These are phyloP conservation scores for Ramphastos sulfuratus DNA, from an alignment of 2,113 vertebrate species.

Conservation along the genomic window DNA sequence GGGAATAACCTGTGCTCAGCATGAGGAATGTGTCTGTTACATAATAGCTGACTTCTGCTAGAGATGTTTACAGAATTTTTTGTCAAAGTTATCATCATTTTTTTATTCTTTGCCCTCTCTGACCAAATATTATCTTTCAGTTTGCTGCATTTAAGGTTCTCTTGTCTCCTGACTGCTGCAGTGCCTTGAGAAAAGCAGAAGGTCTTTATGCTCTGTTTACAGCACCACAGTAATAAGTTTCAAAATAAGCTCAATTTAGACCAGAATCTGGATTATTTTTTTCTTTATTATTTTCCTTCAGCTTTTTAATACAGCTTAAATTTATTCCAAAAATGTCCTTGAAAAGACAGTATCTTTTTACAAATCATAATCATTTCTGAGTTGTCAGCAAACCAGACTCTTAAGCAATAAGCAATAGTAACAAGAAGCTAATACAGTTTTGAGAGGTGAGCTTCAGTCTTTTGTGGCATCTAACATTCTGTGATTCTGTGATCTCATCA, in stretches of 20 bases:
- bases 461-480: background rate
- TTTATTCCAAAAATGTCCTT: background rate
- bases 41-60: background rate
- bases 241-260: background rate
- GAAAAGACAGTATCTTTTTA: constrained; percentile 3
- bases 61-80: background rate
- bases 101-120: background rate
- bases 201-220: background rate
- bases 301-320: background rate
- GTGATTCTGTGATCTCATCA: background rate
- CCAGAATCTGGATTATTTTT: background rate
- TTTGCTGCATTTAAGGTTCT: background rate
- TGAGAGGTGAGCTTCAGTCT: background rate
- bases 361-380: background rate
- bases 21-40: background rate
- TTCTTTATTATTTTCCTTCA: background rate
- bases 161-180: background rate
- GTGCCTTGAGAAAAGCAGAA: background rate
- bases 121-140: background rate
- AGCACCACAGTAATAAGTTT: background rate
- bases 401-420: background rate
- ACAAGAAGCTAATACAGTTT: background rate
- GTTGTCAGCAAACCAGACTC: background rate
- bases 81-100: background rate
- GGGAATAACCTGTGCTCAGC: background rate